A percentile compares a stretch with the other conserved stretches of the same genome.
These are phyloP conservation scores for Pseudomyrmex cubaensis DNA, from an alignment of 1,140 invertebrate genomes.

Conservation along the genomic window DNA sequence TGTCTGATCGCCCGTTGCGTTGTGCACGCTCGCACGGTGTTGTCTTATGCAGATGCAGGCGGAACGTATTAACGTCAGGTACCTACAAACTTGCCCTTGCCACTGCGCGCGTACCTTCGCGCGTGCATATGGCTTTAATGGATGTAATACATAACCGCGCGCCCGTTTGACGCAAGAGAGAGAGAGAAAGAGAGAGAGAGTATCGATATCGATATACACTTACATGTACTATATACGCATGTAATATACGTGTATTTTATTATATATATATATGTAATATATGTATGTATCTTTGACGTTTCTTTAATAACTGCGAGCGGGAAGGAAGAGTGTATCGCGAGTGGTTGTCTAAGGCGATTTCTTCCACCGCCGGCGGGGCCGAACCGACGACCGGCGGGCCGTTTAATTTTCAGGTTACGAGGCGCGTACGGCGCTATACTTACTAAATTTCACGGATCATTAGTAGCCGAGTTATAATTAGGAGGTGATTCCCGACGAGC, in stretches of 20 bases:
- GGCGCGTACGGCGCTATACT: constrained; percentile 33
- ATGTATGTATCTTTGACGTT: constrained; percentile 54
- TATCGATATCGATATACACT: constrained; percentile 62
- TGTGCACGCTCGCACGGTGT: constrained; percentile 58
- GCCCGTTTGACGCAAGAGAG: constrained; percentile 34
- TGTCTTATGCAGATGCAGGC: constrained; percentile 73
- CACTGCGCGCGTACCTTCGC: constrained; percentile 71
- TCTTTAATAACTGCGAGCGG: constrained; percentile 62
- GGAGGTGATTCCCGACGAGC: constrained; percentile 43
- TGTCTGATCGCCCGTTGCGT: constrained; percentile 9
- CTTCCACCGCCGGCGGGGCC: constrained; percentile 40
- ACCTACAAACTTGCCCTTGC: constrained; percentile 72
- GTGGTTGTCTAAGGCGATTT: constrained; percentile 58
- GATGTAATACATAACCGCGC: constrained; percentile 75
- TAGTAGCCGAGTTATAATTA: constrained; percentile 63
- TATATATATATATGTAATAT: neutral
- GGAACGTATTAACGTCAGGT: constrained; percentile 74
- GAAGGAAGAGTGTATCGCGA: constrained; percentile 32
- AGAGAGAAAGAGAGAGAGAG: constrained; percentile 5
- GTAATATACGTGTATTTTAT: constrained; percentile 6
- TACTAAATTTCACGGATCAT: constrained; percentile 62
- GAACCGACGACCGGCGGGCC: constrained; percentile 43
- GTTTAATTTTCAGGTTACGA: constrained; percentile 60
- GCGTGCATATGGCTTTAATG: constrained; percentile 75
- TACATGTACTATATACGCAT: neutral